Evolutionary conservation across 2,113 vertebrate species (phyloP), one percentile per base, ranked within the genome.

Genomic region (Oreochromis spilurus): DNA sequence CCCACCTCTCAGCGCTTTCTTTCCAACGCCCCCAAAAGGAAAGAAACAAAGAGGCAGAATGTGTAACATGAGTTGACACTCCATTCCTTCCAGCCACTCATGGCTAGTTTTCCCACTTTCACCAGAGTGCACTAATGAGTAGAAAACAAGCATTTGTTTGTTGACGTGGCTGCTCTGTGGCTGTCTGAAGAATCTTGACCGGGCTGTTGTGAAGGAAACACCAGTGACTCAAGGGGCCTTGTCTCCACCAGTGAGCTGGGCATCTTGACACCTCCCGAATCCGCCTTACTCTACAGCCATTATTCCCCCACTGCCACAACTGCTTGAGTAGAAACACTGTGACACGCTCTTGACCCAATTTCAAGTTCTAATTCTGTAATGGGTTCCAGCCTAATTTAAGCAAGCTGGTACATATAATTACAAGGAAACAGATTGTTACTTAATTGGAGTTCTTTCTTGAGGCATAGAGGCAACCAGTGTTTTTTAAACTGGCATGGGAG

Each of bases 361-460:
- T 93, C 91, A 82, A 93, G 87, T 93, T 91, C 84, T 90, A 88
- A 92, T 94, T 94, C 88, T 90, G 81, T 87, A 88, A 94, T 93
- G 91, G 92, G 88, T 92, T 94, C 93, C 86, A 91, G 87, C 92
- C 91, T 94, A 85, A 94, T 95, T 96, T 92, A 92, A 94, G 90
- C 92, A 93, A 91, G 93, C 93, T 90, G 91, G 89, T 90, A 94
- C 90, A 93, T 93, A 94, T 96, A 96, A 96, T 97, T 96, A 96
- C 90, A 94, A 92, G 81, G 84, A 94, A 96, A 96, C 95, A 96
- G 95, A 96, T 95, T 95, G 95, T 95, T 96, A 94, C 88, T 95
- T 96, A 96, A 96, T 95, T 96, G 93, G 92, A 91, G 91, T 92
- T 95, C 85, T 95, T 91, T 95, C 94, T 95, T 78, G 84, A 94